These are phyloP conservation scores for Piprites chloris DNA, from an alignment of 2,113 vertebrate genomes.

Conservation along the genomic window DNA sequence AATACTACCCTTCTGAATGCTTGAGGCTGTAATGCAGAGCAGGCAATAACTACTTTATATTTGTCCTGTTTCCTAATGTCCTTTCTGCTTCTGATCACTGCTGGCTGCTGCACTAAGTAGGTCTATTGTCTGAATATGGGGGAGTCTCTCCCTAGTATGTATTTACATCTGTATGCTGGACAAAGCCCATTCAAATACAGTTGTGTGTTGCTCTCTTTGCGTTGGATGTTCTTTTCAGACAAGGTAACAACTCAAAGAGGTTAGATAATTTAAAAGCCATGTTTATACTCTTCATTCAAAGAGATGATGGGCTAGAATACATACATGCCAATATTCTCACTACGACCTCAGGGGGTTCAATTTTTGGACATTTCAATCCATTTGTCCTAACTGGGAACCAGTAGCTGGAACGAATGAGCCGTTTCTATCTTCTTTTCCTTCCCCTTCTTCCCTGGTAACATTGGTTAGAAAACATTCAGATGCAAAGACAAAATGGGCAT, in stretches of 20 bases:
- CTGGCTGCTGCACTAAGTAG: not conserved
- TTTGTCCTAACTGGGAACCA: not conserved
- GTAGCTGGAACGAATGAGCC: not conserved
- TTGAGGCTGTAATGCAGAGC: not conserved
- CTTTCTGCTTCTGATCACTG: not conserved
- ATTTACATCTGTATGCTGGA: not conserved
- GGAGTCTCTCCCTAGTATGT: fast-evolving
- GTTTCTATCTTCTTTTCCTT: not conserved
- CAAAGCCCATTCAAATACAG: not conserved
- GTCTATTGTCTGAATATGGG: not conserved
- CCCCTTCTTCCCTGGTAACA: not conserved
- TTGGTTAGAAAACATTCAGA: not conserved
- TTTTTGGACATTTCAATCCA: not conserved
- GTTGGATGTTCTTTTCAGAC: not conserved
- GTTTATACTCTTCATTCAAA: not conserved
- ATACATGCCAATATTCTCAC: not conserved
- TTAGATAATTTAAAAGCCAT: not conserved
- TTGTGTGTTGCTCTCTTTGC: not conserved
- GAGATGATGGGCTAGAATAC: not conserved
- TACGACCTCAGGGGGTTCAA: not conserved
- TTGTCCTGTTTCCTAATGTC: not conserved
- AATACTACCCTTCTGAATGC: not conserved
- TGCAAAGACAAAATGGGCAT: not conserved
- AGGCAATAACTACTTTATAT: not conserved
- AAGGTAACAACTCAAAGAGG: not conserved